These are phyloP conservation scores for Autographa pulchrina DNA, from an alignment of 2,888 invertebrate genomes.

Conservation along the genomic window DNA sequence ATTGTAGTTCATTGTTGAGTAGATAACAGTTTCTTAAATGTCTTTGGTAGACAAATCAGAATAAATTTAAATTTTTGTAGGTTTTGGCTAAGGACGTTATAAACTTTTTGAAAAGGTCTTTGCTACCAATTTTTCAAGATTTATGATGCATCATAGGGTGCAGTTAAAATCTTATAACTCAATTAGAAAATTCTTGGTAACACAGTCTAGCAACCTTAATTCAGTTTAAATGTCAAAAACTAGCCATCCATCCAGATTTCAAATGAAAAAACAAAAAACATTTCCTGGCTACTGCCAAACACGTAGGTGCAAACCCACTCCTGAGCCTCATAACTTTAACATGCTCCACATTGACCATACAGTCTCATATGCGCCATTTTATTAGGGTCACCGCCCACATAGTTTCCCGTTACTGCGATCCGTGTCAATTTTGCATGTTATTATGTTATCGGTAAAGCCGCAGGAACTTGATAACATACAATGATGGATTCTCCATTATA, in stretches of 20 bases:
- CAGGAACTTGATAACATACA: conserved; percentile 46
- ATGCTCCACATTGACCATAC: conserved; percentile 17
- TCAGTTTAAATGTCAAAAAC: too few relatives aligned
- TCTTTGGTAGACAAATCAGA: neutral
- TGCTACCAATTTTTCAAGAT: too few relatives aligned
- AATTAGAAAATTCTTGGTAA: too few relatives aligned
- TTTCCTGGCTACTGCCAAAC: too few relatives aligned
- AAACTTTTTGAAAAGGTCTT: too few relatives aligned
- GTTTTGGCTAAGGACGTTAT: neutral
- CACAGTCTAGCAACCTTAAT: too few relatives aligned
- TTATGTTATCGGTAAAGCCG: conserved; percentile 35
- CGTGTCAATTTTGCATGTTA: conserved; percentile 43
- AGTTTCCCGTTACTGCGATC: conserved; percentile 51
- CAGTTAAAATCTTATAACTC: too few relatives aligned
- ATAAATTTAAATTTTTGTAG: neutral
- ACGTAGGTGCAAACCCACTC: neutral
- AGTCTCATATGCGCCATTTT: conserved; percentile 33
- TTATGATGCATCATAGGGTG: too few relatives aligned
- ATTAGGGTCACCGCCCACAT: conserved; percentile 57
- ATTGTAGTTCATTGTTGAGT: neutral
- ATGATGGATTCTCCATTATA: conserved; percentile 25
- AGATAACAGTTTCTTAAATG: neutral
- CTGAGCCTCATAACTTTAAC: conserved; percentile 11
- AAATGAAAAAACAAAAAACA: too few relatives aligned
- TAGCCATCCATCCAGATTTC: too few relatives aligned